Evolutionary conservation across 2,888 invertebrate species (phyloP).

Genomic region (Alcis repandata): DNA sequence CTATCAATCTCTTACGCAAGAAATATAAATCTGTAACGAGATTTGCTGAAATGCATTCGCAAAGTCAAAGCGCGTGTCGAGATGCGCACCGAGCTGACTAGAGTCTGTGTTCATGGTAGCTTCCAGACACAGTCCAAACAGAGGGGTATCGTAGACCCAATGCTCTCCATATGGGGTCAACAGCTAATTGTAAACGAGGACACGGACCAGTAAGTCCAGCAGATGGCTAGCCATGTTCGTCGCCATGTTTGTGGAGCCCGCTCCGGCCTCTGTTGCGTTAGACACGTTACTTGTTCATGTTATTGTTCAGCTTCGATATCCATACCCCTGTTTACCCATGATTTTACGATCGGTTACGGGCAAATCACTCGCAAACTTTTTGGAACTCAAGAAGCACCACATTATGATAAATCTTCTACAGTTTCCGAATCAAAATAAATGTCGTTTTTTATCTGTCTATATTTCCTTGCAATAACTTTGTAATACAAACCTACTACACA

Average conservation of each 20-base stretch:
- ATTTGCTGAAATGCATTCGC: constrained; percentile 33
- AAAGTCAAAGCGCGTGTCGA: constrained; percentile 49
- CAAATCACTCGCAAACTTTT: constrained; percentile 55
- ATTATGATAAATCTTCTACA: too few relatives aligned
- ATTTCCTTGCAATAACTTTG: not conserved
- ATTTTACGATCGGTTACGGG: constrained; percentile 60
- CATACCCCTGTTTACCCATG: constrained; percentile 59
- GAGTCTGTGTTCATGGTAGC: constrained; percentile 87
- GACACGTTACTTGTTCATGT: constrained; percentile 73
- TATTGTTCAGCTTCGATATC: constrained; percentile 60
- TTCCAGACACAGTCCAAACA: constrained; percentile 96
- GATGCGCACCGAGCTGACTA: constrained; percentile 64
- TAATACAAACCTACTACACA: not conserved
- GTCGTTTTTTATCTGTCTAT: not conserved
- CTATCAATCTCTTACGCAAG: not conserved
- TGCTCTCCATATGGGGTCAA: constrained; percentile 99
- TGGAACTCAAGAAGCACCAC: not conserved
- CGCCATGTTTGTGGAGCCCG: constrained; percentile 68
- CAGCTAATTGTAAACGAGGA: constrained; percentile 99
- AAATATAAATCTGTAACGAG: constrained; percentile 2
- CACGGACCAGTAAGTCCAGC: constrained; percentile 96
- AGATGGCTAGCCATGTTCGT: constrained; percentile 52
- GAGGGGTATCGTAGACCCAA: constrained; percentile 99
- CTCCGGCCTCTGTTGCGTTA: constrained; percentile 71
- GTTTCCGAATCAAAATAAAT: not conserved